Evolutionary conservation across 2,888 invertebrate genomes (phyloP).

Genomic region (Meta bourneti): DNA sequence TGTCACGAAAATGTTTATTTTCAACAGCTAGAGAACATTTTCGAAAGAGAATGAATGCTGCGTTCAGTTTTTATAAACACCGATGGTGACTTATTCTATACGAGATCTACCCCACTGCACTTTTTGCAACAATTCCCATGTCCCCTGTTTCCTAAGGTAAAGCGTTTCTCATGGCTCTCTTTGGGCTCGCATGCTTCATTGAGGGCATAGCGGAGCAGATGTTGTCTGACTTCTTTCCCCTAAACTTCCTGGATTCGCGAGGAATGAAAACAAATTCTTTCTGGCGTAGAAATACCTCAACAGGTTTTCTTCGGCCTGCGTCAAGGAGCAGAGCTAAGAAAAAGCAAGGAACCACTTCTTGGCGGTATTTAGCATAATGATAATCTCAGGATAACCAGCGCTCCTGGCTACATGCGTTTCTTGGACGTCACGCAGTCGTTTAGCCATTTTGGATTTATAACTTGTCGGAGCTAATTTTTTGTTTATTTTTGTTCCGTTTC

Average conservation of each 20-base stretch:
- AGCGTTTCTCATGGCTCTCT: conserved; percentile 7
- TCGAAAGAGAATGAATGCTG: neutral
- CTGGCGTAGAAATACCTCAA: conserved; percentile 62
- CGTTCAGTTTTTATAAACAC: neutral
- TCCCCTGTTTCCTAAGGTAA: neutral
- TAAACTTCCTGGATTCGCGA: conserved; percentile 58
- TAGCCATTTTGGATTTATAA: conserved; percentile 51
- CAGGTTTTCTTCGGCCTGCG: conserved; percentile 57
- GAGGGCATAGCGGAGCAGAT: conserved; percentile 12
- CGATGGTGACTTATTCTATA: neutral
- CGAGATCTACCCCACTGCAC: neutral
- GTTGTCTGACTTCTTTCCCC: conserved; percentile 49
- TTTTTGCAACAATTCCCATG: neutral
- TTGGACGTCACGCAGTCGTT: conserved; percentile 4
- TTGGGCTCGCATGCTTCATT: neutral
- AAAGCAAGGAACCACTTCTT: conserved; percentile 7
- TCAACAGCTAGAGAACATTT: neutral
- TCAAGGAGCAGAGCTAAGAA: conserved; percentile 1
- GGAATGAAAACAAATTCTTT: conserved; percentile 61
- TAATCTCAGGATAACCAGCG: conserved; percentile 23
- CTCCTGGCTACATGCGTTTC: conserved; percentile 34
- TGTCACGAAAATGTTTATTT: neutral
- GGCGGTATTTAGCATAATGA: conserved; percentile 19
- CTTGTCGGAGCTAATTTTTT: neutral
- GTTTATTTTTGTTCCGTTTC: neutral